Evolutionary conservation across 2,113 vertebrate genomes (phyloP).

Genomic region (Leptosomus discolor): DNA sequence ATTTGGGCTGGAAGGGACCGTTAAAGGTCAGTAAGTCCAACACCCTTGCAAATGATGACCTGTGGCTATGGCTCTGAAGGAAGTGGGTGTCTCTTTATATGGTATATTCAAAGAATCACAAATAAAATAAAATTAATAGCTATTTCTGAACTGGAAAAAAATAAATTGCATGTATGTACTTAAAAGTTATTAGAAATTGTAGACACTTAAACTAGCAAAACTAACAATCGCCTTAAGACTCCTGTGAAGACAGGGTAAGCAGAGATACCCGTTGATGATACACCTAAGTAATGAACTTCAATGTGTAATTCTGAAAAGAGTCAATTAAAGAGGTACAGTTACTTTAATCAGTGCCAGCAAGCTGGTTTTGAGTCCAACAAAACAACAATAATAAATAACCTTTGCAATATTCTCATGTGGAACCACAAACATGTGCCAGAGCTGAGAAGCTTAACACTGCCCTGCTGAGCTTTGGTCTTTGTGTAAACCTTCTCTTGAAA

Average conservation of each 20-base stretch:
- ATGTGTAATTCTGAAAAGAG: background rate
- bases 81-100: background rate
- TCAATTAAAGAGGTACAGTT: background rate
- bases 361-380: background rate
- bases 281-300: background rate
- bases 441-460: background rate
- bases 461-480: background rate
- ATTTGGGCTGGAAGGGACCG: too few species aligned
- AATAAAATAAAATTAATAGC: background rate
- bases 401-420: background rate
- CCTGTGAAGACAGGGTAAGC: background rate
- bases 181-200: background rate
- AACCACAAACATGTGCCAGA: rapidly evolving
- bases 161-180: background rate
- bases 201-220: background rate
- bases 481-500: background rate
- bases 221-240: background rate
- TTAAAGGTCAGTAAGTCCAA: too few species aligned
- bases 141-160: background rate
- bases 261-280: background rate
- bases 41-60: background rate
- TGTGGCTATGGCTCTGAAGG: background rate
- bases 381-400: background rate
- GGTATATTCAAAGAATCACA: background rate
- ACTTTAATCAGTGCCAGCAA: background rate